phyloP scores from a whole-genome alignment of 2,113 vertebrate genomes.

The Campylomormyrus numenius region DNA sequence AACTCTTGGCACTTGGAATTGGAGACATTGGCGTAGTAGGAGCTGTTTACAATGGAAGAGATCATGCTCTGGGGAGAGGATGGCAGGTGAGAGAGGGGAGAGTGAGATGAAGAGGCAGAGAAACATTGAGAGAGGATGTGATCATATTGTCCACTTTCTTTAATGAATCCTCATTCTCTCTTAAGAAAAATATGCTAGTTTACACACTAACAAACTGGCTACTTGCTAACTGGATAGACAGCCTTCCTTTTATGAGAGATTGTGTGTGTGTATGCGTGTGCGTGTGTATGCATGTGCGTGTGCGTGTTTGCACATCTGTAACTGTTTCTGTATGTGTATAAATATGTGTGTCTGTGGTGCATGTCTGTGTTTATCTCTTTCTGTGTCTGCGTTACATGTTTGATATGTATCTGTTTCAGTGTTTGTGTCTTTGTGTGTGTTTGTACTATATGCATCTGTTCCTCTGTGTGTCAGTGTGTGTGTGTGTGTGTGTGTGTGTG shows the following conservation, averaged over 20 bases:
- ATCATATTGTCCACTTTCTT: neutral
- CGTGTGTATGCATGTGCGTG: neutral
- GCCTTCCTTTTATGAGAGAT: neutral
- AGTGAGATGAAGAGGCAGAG: neutral
- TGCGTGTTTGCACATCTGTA: neutral
- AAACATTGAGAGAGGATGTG: neutral
- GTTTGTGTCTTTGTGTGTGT: neutral
- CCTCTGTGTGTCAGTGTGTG: neutral
- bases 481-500: neutral
- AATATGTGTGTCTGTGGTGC: neutral
- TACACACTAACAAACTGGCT: neutral
- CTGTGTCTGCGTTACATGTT: neutral
- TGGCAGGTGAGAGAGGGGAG: conserved; percentile 8
- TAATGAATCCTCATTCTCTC: neutral
- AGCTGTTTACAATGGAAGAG: conserved; percentile 89
- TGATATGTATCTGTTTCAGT: neutral
- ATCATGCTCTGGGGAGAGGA: conserved; percentile 84
- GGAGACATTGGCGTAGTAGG: conserved; percentile 90
- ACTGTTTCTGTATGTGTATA: neutral
- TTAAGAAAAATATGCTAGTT: neutral
- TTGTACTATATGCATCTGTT: neutral
- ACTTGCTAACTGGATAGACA: neutral
- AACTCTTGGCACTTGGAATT: conserved; percentile 90
- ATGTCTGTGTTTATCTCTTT: neutral
- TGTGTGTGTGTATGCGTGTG: neutral